phyloP scores from a whole-genome alignment of 2,797 vertebrate species.

The Sorex maritimensis region DNA sequence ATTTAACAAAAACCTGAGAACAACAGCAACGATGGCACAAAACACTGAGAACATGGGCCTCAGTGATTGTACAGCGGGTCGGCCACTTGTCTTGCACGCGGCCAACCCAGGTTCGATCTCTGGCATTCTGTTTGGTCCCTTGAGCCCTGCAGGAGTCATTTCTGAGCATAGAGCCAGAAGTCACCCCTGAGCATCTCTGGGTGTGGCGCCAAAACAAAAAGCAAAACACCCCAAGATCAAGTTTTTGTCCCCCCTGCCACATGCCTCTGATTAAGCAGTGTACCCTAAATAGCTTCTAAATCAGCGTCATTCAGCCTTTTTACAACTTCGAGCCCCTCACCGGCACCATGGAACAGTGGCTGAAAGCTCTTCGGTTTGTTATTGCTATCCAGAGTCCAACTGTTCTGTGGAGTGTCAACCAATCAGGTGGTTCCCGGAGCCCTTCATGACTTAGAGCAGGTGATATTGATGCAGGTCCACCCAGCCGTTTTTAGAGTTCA shows the following conservation, averaged over 20 bases:
- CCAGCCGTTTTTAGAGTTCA: constrained; percentile 15
- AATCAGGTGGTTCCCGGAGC: constrained; percentile 29
- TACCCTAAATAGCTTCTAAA: constrained; percentile 47
- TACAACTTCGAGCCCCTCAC: constrained; percentile 30
- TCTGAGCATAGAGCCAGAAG: too few species aligned
- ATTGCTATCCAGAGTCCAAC: constrained; percentile 29
- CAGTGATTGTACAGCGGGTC: too few species aligned
- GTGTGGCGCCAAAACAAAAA: too few species aligned
- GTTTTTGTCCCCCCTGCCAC: not conserved
- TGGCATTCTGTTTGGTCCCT: too few species aligned
- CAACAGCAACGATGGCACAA: too few species aligned
- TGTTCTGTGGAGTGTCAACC: constrained; percentile 20
- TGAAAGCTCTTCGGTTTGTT: not conserved
- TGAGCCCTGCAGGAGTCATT: too few species aligned
- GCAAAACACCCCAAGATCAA: not conserved
- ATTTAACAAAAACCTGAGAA: not conserved
- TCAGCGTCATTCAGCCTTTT: not conserved
- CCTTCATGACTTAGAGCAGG: constrained; percentile 43
- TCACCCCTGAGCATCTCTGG: too few species aligned
- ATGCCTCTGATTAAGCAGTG: constrained; percentile 46
- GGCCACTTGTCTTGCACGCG: too few species aligned
- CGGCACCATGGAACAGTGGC: not conserved
- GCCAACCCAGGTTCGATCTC: too few species aligned
- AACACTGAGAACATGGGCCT: too few species aligned
- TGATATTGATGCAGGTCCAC: constrained; percentile 57